Conservation (phyloP, 2,888 invertebrate genomes). For the Rhamphomyia laevipes region DNA sequence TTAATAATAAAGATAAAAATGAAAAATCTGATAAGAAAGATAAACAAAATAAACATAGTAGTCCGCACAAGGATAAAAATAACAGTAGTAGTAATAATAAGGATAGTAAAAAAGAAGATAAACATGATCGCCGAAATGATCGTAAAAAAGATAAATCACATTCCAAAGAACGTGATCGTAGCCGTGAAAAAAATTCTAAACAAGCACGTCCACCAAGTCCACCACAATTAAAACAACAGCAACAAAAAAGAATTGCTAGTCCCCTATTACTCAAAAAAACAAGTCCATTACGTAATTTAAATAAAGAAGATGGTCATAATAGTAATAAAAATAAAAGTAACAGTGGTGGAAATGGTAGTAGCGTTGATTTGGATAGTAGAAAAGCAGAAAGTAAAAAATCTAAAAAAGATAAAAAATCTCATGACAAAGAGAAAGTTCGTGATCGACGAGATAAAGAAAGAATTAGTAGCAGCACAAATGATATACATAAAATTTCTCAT, state of each 20-base stretch:
- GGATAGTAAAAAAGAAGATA: slow-evolving; percentile 32
- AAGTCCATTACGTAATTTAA: slow-evolving; percentile 24
- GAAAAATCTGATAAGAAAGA: slow-evolving; percentile 47
- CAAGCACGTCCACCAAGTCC: slow-evolving; percentile 32
- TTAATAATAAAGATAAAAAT: slow-evolving; percentile 23
- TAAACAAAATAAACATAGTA: slow-evolving; percentile 42
- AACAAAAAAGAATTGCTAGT: slow-evolving; percentile 14
- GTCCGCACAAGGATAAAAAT: slow-evolving; percentile 44
- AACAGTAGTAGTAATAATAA: slow-evolving; percentile 31
- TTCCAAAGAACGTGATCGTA: slow-evolving; percentile 43
- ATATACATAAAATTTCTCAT: slow-evolving; percentile 19
- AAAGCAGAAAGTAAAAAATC: slow-evolving; percentile 35
- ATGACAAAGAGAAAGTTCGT: slow-evolving; percentile 50
- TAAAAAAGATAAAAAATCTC: slow-evolving; percentile 48
- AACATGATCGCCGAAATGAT: slow-evolving; percentile 40
- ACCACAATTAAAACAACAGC: slow-evolving; percentile 21
- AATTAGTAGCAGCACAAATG: slow-evolving; percentile 21
- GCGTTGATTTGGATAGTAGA: slow-evolving; percentile 8
- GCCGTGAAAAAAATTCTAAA: slow-evolving; percentile 40
- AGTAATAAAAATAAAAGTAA: slow-evolving; percentile 13
- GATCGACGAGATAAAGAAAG: slow-evolving; percentile 41
- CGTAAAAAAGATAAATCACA: slow-evolving; percentile 42
- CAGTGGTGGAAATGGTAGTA: slow-evolving; percentile 14
- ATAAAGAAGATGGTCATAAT: slow-evolving; percentile 17
- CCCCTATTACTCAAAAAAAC: slow-evolving; percentile 5